phyloP scores from a whole-genome alignment of 2,888 invertebrate genomes.

The Myopa tessellatipennis region DNA sequence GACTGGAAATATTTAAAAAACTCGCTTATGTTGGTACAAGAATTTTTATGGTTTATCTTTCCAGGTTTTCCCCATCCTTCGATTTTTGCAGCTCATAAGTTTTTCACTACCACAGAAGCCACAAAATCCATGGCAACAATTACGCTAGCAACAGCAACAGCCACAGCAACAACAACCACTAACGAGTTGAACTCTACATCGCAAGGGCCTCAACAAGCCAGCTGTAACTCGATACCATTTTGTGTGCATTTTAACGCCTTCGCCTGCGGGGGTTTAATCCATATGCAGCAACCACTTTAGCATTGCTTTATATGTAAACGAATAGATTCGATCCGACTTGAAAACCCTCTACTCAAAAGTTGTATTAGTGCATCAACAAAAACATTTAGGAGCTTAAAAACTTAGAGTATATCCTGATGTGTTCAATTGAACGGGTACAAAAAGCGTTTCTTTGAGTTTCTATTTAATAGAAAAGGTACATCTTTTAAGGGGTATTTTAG shows the following conservation, averaged over 20 bases:
- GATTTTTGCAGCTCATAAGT: background rate
- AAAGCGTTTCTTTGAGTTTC: too few relatives aligned
- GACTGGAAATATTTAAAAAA: constrained; percentile 12
- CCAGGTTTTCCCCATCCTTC: background rate
- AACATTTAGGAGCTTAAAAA: too few relatives aligned
- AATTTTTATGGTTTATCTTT: constrained; percentile 6
- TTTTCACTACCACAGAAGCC: background rate
- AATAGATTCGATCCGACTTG: too few relatives aligned
- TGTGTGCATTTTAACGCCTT: constrained; percentile 14
- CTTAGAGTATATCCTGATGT: too few relatives aligned
- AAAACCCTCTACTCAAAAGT: too few relatives aligned
- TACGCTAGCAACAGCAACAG: background rate
- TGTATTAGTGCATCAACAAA: too few relatives aligned
- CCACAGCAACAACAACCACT: background rate
- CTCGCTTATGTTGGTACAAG: background rate
- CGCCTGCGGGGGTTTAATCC: background rate
- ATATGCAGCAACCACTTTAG: background rate
- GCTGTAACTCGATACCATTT: background rate
- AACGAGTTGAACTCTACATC: background rate
- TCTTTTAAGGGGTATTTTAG: too few relatives aligned
- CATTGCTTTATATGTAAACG: too few relatives aligned
- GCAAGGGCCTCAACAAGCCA: background rate
- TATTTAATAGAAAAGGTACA: too few relatives aligned
- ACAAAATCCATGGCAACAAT: background rate
- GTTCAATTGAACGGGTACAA: too few relatives aligned